phyloP scores from a whole-genome alignment of 2,888 invertebrate species.

The Sinelater perroti region DNA sequence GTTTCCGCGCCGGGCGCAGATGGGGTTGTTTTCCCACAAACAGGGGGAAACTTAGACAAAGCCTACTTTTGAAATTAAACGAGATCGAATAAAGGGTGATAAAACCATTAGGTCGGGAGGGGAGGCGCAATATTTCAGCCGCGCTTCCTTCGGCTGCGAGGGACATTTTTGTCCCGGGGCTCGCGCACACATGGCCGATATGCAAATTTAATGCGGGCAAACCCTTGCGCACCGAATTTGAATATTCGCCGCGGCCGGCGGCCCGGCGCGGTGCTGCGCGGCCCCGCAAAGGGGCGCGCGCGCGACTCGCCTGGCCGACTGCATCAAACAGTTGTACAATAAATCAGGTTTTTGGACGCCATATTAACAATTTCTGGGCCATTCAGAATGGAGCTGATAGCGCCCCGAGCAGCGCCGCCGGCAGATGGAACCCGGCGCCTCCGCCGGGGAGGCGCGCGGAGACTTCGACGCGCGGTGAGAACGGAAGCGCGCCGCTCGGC shows the following conservation, averaged over 20 bases:
- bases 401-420: background rate
- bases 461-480: too few relatives aligned
- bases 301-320: conserved; percentile 22
- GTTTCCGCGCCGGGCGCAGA: too few relatives aligned
- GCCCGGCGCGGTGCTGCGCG: conserved; percentile 26
- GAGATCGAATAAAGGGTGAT: conserved; percentile 43
- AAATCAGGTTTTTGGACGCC: conserved; percentile 43
- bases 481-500: too few relatives aligned
- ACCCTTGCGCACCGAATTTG: conserved; percentile 45
- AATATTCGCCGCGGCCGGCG: conserved; percentile 45
- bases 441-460: too few relatives aligned
- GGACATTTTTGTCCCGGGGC: conserved; percentile 42
- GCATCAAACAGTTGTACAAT: conserved; percentile 42
- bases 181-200: conserved; percentile 46
- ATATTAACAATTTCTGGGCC: conserved; percentile 39
- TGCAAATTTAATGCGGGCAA: conserved; percentile 44
- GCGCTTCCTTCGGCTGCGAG: conserved; percentile 40
- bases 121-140: conserved; percentile 43
- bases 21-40: too few relatives aligned
- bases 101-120: conserved; percentile 42
- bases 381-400: conserved; percentile 27
- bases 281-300: background rate
- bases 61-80: conserved; percentile 39
- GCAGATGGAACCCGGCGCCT: conserved; percentile 10
- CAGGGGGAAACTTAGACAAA: conserved; percentile 26